Evolutionary conservation across 2,888 invertebrate genomes (phyloP).

Genomic region (Tanytarsus gracilentus): DNA sequence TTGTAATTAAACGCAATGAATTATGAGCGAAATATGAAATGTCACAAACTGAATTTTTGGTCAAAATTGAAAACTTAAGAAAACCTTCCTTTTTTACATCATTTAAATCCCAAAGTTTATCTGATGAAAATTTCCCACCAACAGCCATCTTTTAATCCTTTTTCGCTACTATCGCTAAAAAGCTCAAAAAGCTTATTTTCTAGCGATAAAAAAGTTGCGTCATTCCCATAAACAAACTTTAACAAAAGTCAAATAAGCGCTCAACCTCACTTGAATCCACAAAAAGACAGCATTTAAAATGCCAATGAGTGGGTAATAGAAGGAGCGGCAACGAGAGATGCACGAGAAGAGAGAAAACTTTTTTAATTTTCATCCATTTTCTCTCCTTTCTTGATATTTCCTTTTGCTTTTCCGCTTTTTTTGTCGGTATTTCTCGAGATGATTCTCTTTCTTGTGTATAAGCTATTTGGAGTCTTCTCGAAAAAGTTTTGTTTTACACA

Average conservation of each 20-base stretch:
- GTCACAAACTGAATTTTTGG: too few species aligned
- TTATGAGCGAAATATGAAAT: too few species aligned
- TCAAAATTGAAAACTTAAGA: too few species aligned
- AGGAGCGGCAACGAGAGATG: not conserved
- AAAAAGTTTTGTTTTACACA: conserved; percentile 11
- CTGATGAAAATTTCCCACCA: too few species aligned
- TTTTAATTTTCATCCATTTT: not conserved
- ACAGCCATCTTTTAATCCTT: too few species aligned
- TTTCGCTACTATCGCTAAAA: too few species aligned
- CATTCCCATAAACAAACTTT: not conserved
- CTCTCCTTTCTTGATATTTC: conserved; percentile 1
- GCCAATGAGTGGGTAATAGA: conserved; percentile 1
- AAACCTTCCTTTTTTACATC: too few species aligned
- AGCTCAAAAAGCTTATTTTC: too few species aligned
- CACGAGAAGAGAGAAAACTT: not conserved
- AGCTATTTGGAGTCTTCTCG: not conserved
- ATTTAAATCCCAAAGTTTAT: too few species aligned
- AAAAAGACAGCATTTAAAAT: conserved; percentile 2
- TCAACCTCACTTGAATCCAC: conserved; percentile 4
- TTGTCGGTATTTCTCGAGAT: too few species aligned
- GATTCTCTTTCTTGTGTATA: not conserved
- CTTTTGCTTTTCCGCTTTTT: not conserved
- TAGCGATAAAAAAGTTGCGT: too few species aligned
- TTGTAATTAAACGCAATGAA: too few species aligned
- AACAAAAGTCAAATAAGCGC: not conserved